A percentile compares a stretch with the other conserved stretches of the same genome.
Evolutionary conservation across 2,797 vertebrate genomes (phyloP).

Genomic region (Peromyscus nudipes): DNA sequence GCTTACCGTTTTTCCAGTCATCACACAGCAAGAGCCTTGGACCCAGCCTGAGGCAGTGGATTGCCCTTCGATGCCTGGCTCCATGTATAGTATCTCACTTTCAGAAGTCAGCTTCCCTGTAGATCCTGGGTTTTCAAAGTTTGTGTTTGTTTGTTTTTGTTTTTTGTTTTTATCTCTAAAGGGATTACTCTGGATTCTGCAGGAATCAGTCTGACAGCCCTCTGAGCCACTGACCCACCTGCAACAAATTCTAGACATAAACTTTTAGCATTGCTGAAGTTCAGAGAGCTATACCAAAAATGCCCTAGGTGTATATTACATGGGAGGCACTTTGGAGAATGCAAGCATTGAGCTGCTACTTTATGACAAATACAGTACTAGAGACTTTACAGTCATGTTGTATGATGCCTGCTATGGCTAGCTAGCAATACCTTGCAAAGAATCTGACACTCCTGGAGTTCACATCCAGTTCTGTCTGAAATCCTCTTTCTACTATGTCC

Average conservation of each 20-base stretch:
- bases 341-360: not conserved
- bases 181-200: not conserved
- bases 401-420: not conserved
- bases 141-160: not conserved
- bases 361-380: not conserved
- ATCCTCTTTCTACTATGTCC: not conserved
- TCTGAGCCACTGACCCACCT: not conserved
- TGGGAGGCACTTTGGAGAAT: not conserved
- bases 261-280: not conserved
- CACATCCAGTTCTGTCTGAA: not conserved
- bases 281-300: not conserved
- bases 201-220: not conserved
- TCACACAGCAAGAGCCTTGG: not conserved
- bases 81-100: not conserved
- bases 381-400: not conserved
- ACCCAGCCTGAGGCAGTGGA: not conserved
- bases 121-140: not conserved
- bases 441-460: not conserved
- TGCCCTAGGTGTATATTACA: not conserved
- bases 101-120: not conserved
- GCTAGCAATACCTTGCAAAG: not conserved
- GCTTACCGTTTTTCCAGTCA: not conserved
- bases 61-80: not conserved
- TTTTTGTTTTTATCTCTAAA: constrained; percentile 11
- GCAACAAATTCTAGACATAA: not conserved